Evolutionary conservation across 30 jellyfish, hydroid and myxozoan species (phyloP), one percentile per base, ranked within the genome.

Genomic region (Aurelia coerulea): DNA sequence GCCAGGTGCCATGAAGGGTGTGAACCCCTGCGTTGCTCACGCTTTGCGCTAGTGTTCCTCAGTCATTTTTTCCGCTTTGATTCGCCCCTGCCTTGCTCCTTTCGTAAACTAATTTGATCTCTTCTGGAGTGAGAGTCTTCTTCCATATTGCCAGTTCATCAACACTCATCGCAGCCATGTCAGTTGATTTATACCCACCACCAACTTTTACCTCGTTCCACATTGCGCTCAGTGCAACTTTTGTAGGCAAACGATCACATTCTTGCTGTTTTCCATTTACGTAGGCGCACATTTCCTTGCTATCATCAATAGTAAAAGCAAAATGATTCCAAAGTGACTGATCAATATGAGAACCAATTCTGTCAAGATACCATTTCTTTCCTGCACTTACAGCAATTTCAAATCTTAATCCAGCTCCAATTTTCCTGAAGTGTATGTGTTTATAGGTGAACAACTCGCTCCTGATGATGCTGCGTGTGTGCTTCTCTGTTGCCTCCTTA

Each of bases 241-340:
- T 0, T 5, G 1, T 2, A 18, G 74, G 74, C 10, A 14, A 1
- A 10, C 59, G 42, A n/a, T 77, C 78, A 41, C 87, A 77, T 52
- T 14, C 32, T 31, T 77, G 66, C 37, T 77, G 56, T 19, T 52
- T 75, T 59, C 87, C 87, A 52, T 77, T 77, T 15, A 77, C 62
- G 87, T 54, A 77, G 41, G 78, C 87, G 19, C 87, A 77, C 2
- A 68, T 78, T 4, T 13, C 16, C 12, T 11, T 12, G 78, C 11
- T 62, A 60, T 77, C 87, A 56, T 77, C 87, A 23, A 77, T 29
- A 18, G 87, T 59, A 18, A 77, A 59, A 1, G 87, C 65, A 19
- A 77, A 62, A 19, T 77, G 87, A 64, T 77, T 77, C 87, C 87
- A 77, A 3, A 58, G 63, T 3, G 78, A 29, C 67, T 60, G 62